Base-by-base conservation (phyloP, 2,797 vertebrate genomes). In the Alfaro cultratus region DNA sequence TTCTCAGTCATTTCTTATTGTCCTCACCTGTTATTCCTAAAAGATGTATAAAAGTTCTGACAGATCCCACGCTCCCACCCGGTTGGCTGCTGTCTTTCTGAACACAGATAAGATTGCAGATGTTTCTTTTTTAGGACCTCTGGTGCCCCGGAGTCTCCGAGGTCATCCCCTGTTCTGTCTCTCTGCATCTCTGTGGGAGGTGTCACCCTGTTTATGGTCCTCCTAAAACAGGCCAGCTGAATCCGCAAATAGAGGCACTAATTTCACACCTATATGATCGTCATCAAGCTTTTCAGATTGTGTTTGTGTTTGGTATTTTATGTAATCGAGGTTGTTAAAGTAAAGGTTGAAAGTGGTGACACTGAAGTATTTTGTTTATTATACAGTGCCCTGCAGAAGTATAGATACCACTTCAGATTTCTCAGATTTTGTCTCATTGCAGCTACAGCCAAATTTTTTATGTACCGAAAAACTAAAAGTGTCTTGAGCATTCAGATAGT, bases 141-240 rank as follows among this genome's bases (percentile, higher is more conserved):
- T 5, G 80, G 75, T 83, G 82, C 77, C 86, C 78, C 62, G 3
- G 57, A 81, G 80, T 87, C 83, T 87, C 73, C 0, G 60, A 77
- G 88, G 86, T 88, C 72, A 0, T 10, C 75, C n/a, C 77, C 23
- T n/a, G 43, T 72, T 80, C 82, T 87, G 47, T 80, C 76, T 76
- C 62, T 72, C 64, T 81, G 76, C 80, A 75, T 79, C 85, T 82
- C 87, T 80, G 77, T 88, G 87, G 89, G 91, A 88, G 93, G 89
- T 74, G 91, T 89, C 51, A n/a, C 88, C 72, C 82, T 85, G 86
- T 94, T 93, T 93, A 94, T 90, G 81, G 91, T 84, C 83, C 90
- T 94, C 90, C 84, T 93, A 92, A 94, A 95, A 94, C 82, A 83
- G 90, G 86, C 85, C 91, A 93, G 92, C 92, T 94, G 92, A 93